Evolutionary conservation across 2,113 vertebrate genomes (phyloP).

Genomic region (Circaetus gallicus): DNA sequence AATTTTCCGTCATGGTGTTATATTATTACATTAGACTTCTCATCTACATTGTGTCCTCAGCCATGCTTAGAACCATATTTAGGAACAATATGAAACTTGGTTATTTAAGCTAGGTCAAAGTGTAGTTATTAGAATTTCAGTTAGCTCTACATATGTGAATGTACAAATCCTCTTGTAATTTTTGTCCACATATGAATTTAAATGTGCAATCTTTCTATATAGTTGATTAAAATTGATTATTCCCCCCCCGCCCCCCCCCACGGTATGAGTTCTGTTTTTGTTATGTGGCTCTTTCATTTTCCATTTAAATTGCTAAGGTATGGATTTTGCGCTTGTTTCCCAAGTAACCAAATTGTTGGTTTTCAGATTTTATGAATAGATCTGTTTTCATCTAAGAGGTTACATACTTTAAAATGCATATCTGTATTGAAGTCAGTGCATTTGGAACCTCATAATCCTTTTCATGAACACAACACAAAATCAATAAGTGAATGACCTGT

Average conservation of each 20-base stretch:
- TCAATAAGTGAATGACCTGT: background rate
- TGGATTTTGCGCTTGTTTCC: background rate
- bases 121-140: background rate
- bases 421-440: background rate
- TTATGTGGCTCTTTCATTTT: background rate
- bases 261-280: background rate
- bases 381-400: background rate
- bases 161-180: background rate
- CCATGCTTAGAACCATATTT: background rate
- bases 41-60: background rate
- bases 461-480: background rate
- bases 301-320: background rate
- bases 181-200: background rate
- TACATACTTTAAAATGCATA: background rate
- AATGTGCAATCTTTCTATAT: background rate
- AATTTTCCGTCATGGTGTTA: background rate
- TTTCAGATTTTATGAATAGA: background rate
- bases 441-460: background rate
- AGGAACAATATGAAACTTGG: background rate
- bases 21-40: background rate
- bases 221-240: background rate
- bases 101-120: background rate
- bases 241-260: accelerated
- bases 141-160: background rate
- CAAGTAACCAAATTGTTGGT: background rate